Conservation (phyloP, 2,113 vertebrate species). For the Garra rufa region DNA sequence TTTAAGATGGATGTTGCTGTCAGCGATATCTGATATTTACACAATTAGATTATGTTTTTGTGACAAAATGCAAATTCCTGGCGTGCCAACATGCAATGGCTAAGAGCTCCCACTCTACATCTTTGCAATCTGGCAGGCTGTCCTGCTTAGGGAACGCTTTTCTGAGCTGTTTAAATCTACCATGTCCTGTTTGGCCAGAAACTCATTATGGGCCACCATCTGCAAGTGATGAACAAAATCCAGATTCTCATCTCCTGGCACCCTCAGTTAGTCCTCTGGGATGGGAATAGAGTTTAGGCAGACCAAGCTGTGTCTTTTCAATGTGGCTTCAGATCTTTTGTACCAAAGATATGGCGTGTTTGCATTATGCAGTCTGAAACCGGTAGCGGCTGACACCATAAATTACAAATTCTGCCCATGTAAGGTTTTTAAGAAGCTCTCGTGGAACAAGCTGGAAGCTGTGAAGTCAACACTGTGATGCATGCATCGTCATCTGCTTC, state of each 20-base stretch:
- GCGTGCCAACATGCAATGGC: slow-evolving; percentile 19
- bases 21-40: slow-evolving; percentile 37
- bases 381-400: background rate
- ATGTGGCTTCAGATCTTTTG: background rate
- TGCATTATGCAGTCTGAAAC: slow-evolving; percentile 15
- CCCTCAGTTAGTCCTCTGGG: slow-evolving; percentile 31
- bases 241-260: slow-evolving; percentile 50
- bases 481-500: slow-evolving; percentile 2
- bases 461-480: background rate
- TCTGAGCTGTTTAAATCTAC: slow-evolving; percentile 49
- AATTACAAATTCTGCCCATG: slow-evolving; percentile 9
- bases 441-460: background rate
- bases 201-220: slow-evolving; percentile 63
- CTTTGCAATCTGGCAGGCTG: slow-evolving; percentile 51
- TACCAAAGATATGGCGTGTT: slow-evolving; percentile 7
- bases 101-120: slow-evolving; percentile 46
- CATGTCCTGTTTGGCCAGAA: slow-evolving; percentile 53
- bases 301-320: slow-evolving; percentile 25
- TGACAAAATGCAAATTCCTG: slow-evolving; percentile 36
- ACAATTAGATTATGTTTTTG: slow-evolving; percentile 40
- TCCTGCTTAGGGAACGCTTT: slow-evolving; percentile 41
- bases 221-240: slow-evolving; percentile 49
- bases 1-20: slow-evolving; percentile 21
- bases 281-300: slow-evolving; percentile 7
- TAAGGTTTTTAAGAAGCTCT: slow-evolving; percentile 23